Conservation (phyloP, 2,113 vertebrate species). For the Lepus americanus region DNA sequence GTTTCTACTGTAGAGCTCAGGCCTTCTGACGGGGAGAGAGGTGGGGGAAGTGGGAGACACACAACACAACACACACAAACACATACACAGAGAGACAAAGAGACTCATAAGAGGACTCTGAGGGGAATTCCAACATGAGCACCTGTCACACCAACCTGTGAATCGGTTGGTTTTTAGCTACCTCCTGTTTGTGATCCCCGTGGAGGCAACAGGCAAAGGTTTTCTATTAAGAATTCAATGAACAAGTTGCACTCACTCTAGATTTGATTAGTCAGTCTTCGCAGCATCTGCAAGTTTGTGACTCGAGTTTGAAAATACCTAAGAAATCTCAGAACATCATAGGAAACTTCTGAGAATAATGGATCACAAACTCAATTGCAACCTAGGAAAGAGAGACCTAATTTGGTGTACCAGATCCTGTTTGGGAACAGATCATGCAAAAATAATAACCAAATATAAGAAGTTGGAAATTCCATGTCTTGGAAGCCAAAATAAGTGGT, state of each 20-base stretch:
- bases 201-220: not conserved
- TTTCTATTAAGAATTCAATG: conserved; percentile 51
- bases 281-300: not conserved
- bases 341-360: not conserved
- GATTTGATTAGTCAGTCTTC: not conserved
- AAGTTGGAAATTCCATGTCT: not conserved
- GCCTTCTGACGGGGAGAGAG: not conserved
- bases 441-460: not conserved
- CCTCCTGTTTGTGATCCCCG: not conserved
- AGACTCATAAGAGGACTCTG: not conserved
- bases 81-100: not conserved
- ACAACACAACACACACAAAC: too few relatives aligned
- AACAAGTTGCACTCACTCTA: not conserved
- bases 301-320: not conserved
- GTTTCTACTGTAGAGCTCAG: not conserved
- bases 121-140: not conserved
- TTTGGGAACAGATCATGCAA: not conserved
- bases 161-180: not conserved
- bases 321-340: not conserved
- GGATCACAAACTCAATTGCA: not conserved
- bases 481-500: not conserved
- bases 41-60: too few relatives aligned
- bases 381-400: not conserved
- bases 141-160: conserved; percentile 18
- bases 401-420: not conserved